Evolutionary conservation across 2,888 invertebrate species (phyloP), one percentile per base, ranked within the genome.

Genomic region (Drosophila hawaiiensis): DNA sequence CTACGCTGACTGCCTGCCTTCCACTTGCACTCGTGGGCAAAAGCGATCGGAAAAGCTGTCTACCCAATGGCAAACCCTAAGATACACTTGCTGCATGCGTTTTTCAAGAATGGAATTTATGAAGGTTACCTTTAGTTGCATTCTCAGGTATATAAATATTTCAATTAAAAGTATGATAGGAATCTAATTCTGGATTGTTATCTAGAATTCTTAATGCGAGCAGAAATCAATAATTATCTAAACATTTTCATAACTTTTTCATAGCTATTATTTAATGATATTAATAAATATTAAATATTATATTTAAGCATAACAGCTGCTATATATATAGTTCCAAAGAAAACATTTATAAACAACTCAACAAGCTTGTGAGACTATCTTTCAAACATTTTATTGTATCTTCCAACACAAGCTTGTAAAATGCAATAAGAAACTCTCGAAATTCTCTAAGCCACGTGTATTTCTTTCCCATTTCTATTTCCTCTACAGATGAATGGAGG

Each of bases 1-100:
- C 70, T 63, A 50, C 33, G 53, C 69, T 52, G 63, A 59, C 74
- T 62, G 73, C 58, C 75, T 69, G 67, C 66, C 74, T 65, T 66
- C 52, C 47, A 47, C 52, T 52, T n/a, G n/a, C 28, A 52, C 29
- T 52, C 64, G 76, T 59, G 66, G 63, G 64, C 76, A 68, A 60
- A 62, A 64, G 71, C 59, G 52, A 49, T n/a, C 12, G 19, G 29
- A 7, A 19, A 43, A 10, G 10, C 12, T n/a, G 7, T 35, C 14
- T 14, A 16, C 28, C 39, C 6, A 6, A 7, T 16, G 10, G 9
- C 33, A 16, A 28, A 41, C 53, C 22, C 35, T 19, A 50, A 0
- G 35, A 74, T 82, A 59, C 82, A 19, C 81, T 81, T 22, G 49
- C 52, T 4, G 25, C 14, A 29, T 14, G 41, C 1, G 1, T 3